Conservation (phyloP, 2,888 invertebrate species). For the Pseudococcus jackbeardsleyi region DNA sequence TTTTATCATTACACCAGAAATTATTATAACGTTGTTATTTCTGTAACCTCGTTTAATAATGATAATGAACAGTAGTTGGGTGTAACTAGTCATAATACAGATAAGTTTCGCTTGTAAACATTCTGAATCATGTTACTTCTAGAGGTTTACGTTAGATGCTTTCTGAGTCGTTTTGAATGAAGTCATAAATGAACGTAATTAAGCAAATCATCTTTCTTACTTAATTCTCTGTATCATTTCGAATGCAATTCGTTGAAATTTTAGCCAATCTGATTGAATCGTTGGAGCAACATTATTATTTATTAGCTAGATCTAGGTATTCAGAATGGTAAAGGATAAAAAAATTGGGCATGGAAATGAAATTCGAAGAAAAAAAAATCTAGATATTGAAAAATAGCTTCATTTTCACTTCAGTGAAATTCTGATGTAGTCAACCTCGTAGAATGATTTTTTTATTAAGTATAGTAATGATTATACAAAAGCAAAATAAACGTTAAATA, state of each 20-base stretch:
- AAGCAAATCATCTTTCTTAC: neutral
- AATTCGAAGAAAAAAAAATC: neutral
- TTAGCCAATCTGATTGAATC: too few species aligned
- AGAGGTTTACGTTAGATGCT: too few species aligned
- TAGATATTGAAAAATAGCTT: neutral
- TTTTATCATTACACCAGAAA: neutral
- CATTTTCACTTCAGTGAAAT: neutral
- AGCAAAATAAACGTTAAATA: constrained; percentile 29
- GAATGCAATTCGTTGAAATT: too few species aligned
- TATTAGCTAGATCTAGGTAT: too few species aligned
- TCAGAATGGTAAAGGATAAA: too few species aligned
- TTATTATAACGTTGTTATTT: neutral
- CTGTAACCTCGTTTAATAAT: neutral
- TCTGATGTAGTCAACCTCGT: neutral
- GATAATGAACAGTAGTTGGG: neutral
- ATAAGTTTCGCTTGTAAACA: neutral
- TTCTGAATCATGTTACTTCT: neutral
- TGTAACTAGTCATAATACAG: too few species aligned
- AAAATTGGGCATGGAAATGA: too few species aligned
- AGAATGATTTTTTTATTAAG: neutral
- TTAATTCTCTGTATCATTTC: too few species aligned
- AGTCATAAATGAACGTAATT: neutral
- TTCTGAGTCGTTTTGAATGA: neutral
- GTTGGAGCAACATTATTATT: too few species aligned
- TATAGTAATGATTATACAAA: neutral